Base-by-base conservation (phyloP, 2,888 invertebrate genomes). In the Drosophila colorata region DNA sequence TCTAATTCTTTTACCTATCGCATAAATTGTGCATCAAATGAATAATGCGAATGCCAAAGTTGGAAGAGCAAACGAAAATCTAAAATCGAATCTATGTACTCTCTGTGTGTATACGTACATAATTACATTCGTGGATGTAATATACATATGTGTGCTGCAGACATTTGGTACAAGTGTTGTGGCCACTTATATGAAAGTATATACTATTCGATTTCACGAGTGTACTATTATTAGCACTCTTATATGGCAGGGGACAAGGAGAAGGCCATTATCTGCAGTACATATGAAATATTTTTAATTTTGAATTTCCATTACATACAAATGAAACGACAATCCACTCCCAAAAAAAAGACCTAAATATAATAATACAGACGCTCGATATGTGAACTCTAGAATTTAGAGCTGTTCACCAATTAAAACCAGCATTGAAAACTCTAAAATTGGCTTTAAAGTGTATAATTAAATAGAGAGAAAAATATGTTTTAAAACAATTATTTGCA, bases 1-100 rank as follows among this genome's bases (percentile, higher is more conserved):
- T 28, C 28, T 28, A 2, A 9, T 28, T 28, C 25, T 8, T 25
- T 25, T 25, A 8, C 25, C 25, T 25, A 25, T 25, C 28, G 9
- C 28, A 28, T 25, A 38, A 52, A 18, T 18, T 23, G 23, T 49
- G 13, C 37, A 37, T 11, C 46, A 16, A 11, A 18, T 8, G 35
- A 37, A 35, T 38, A 56, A 69, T 64, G 53, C 49, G 33, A 64
- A 40, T 64, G 38, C 53, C 41, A 66, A 41, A 38, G 28, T 9
- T 28, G 8, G 9, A 28, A 25, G 7, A 25, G 6, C 7, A 25
- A 28, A 28, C 28, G 28, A 28, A 8, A 9, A 28, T 9, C 28
- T 28, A 9, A 28, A 28, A 9, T 28, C 9, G 8, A 28, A 28
- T 28, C 28, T 8, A 8, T 8, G 8, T 28, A 28, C 8, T 28